Conservation (phyloP, 2,888 invertebrate species). For the Yponomeuta evonymella region DNA sequence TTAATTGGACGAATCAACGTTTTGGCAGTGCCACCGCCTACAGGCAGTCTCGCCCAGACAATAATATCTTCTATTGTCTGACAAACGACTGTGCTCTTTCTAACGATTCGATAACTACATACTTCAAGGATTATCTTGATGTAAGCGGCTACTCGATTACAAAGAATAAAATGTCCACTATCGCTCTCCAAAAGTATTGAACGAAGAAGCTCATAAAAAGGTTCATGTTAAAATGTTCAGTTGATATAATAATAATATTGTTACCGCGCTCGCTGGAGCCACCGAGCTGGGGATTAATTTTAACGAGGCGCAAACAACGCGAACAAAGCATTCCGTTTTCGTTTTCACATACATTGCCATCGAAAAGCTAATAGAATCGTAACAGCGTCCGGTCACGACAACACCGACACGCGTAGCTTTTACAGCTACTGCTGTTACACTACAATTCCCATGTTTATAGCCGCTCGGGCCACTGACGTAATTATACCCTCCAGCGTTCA, state of each 20-base stretch:
- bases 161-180: no score
- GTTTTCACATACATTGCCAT: conserved; percentile 46
- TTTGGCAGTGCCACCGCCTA: no score
- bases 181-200: no score
- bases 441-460: conserved; percentile 48
- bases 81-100: no score
- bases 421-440: conserved; percentile 31
- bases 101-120: no score
- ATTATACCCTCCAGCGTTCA: conserved; percentile 43
- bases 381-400: conserved; percentile 56
- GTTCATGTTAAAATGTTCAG: no score
- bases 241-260: neutral
- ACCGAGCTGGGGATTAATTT: conserved; percentile 30
- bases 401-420: conserved; percentile 39
- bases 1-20: no score
- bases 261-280: neutral
- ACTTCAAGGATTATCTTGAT: no score
- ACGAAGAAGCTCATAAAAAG: no score
- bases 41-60: no score
- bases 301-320: conserved; percentile 17
- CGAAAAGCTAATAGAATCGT: conserved; percentile 53
- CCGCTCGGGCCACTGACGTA: conserved; percentile 36
- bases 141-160: no score
- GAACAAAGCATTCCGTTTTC: conserved; percentile 35
- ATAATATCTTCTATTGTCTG: no score